phyloP scores from a whole-genome alignment of 2,113 vertebrate species.

The Alosa alosa region DNA sequence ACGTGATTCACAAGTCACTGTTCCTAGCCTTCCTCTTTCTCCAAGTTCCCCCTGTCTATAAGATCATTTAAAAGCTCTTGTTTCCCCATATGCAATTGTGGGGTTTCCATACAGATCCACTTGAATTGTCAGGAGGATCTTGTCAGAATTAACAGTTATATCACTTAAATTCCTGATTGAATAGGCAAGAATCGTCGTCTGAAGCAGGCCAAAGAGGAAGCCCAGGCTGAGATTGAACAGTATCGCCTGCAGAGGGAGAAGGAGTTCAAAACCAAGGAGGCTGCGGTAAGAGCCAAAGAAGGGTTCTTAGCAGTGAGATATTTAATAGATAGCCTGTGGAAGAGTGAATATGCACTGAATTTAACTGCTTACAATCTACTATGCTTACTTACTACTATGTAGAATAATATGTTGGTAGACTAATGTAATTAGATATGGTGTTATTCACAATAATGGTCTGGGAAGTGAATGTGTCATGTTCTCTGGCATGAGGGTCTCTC shows the following conservation, averaged over 20 bases:
- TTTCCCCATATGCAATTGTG: neutral
- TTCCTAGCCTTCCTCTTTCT: neutral
- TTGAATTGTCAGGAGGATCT: neutral
- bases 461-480: neutral
- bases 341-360: too few relatives aligned
- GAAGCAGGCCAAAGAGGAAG: conserved; percentile 98
- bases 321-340: too few relatives aligned
- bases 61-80: neutral
- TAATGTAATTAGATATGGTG: too few relatives aligned
- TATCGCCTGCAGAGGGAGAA: conserved; percentile 95
- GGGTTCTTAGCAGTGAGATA: neutral
- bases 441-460: neutral
- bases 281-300: conserved; percentile 70
- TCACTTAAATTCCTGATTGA: neutral
- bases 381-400: too few relatives aligned
- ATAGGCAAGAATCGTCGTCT: conserved; percentile 91
- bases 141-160: neutral
- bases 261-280: conserved; percentile 97
- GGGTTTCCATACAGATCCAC: neutral
- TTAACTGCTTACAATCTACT: too few relatives aligned
- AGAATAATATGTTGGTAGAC: too few relatives aligned
- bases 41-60: neutral
- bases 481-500: neutral
- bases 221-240: conserved; percentile 96
- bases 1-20: neutral